Percentiles rank a stretch among this genome's conserved stretches.
Evolutionary conservation across 2,888 invertebrate genomes (phyloP).

Genomic region (Troglohyphantes excavatus): DNA sequence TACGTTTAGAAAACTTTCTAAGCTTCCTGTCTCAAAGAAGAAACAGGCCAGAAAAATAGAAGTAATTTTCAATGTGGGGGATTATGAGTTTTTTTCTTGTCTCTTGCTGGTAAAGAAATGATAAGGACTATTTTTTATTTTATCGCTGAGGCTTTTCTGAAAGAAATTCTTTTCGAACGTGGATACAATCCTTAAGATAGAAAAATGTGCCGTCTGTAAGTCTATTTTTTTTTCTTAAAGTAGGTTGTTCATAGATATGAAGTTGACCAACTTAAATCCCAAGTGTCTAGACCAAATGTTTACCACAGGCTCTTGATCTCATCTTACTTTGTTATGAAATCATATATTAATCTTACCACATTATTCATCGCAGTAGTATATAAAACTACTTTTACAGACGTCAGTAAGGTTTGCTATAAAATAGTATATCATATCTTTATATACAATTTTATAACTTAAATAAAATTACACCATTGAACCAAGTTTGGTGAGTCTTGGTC

Average conservation of each 20-base stretch:
- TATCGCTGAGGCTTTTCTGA: slow-evolving; percentile 4
- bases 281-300: background rate
- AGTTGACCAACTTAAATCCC: slow-evolving; percentile 1
- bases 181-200: background rate
- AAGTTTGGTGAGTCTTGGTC: no score
- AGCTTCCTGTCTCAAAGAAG: slow-evolving; percentile 11
- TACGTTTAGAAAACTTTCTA: slow-evolving; percentile 10
- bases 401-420: no score
- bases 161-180: background rate
- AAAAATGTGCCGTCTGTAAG: background rate
- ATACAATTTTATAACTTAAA: no score
- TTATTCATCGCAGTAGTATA: no score
- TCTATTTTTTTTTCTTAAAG: background rate
- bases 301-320: background rate
- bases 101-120: slow-evolving; percentile 16
- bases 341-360: no score
- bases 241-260: background rate
- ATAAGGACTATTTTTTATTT: slow-evolving; percentile 15
- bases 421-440: no score
- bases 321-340: background rate
- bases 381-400: no score
- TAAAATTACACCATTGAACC: no score
- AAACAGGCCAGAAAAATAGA: slow-evolving; percentile 18
- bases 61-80: slow-evolving; percentile 20
- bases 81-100: slow-evolving; percentile 9